phyloP scores from a whole-genome alignment of 1,140 invertebrate genomes.

The Eumeta japonica region DNA sequence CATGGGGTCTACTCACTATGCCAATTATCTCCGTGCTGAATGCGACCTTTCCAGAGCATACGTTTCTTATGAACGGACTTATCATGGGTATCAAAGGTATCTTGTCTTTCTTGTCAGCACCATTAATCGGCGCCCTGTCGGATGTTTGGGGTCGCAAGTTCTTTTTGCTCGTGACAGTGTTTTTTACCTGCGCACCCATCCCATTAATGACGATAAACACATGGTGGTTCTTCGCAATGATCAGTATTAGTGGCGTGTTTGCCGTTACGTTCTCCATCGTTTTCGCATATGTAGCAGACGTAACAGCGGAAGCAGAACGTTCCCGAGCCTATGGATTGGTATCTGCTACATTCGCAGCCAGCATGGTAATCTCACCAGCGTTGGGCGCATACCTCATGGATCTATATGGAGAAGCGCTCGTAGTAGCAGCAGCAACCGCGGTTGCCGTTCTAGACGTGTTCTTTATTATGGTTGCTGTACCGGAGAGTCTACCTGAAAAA shows the following conservation, averaged over 20 bases:
- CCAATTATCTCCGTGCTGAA: constrained; percentile 96
- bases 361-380: constrained; percentile 94
- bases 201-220: constrained; percentile 98
- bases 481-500: constrained; percentile 96
- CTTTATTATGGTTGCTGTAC: constrained; percentile 96
- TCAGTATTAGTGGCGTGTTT: constrained; percentile 97
- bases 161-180: constrained; percentile 96
- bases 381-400: constrained; percentile 91
- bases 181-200: constrained; percentile 98
- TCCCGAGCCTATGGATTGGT: constrained; percentile 96
- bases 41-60: constrained; percentile 97
- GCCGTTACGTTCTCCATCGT: constrained; percentile 98
- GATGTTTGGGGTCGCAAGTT: constrained; percentile 98
- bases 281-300: constrained; percentile 99
- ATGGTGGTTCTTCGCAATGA: constrained; percentile 99
- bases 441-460: constrained; percentile 95
- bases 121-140: constrained; percentile 93
- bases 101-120: constrained; percentile 94
- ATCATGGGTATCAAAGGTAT: constrained; percentile 99
- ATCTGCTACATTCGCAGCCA: constrained; percentile 98
- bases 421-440: constrained; percentile 93
- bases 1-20: constrained; percentile 97
- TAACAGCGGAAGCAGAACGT: constrained; percentile 95
- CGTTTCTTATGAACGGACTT: constrained; percentile 98
- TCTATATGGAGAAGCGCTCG: constrained; percentile 87